Evolutionary conservation across 37 sponge, comb jelly and placozoan genomes (phyloP).

Genomic region (Bolinopsis microptera): DNA sequence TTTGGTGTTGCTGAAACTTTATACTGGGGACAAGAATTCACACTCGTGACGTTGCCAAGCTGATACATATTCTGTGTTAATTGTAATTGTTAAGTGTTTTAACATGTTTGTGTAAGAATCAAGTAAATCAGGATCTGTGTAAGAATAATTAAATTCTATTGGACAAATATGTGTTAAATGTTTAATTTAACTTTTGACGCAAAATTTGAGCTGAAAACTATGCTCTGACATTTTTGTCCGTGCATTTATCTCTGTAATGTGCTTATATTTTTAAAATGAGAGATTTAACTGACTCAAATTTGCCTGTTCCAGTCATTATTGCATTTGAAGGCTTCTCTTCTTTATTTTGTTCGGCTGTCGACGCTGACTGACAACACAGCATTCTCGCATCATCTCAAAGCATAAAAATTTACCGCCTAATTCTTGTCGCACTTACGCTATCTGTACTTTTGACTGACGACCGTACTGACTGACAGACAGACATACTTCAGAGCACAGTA

Average conservation of each 20-base stretch:
- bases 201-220: background rate
- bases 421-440: background rate
- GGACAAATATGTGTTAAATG: background rate
- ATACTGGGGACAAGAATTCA: background rate
- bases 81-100: constrained; percentile 4
- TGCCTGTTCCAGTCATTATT: background rate
- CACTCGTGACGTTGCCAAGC: constrained; percentile 11
- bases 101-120: background rate
- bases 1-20: constrained; percentile 41
- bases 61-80: background rate
- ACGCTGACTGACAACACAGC: background rate
- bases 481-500: background rate
- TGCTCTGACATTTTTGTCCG: background rate
- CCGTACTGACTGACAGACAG: background rate
- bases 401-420: background rate
- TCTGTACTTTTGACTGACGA: background rate
- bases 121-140: background rate
- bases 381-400: background rate
- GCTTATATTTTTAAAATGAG: too few relatives aligned
- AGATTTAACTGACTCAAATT: too few relatives aligned
- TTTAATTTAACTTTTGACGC: background rate
- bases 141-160: background rate
- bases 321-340: background rate
- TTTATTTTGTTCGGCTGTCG: background rate
- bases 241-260: too few relatives aligned